Conservation (phyloP, 2,888 invertebrate genomes). For the Pachliopta kotzebuea region DNA sequence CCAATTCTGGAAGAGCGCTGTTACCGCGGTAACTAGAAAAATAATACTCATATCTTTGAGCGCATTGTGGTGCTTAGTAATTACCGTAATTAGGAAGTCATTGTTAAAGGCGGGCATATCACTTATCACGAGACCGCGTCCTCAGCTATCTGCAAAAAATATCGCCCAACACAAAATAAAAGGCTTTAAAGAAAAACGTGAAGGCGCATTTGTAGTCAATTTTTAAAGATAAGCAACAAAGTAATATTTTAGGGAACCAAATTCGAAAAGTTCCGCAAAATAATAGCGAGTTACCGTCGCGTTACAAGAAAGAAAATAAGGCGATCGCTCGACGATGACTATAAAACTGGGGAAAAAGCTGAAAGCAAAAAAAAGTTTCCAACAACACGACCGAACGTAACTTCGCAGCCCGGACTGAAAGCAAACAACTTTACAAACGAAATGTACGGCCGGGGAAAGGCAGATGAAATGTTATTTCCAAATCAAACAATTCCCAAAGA, state of each 20-base stretch:
- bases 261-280: constrained; percentile 27
- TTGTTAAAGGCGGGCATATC: too few species aligned
- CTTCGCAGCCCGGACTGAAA: constrained; percentile 26
- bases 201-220: not conserved
- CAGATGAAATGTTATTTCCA: constrained; percentile 21
- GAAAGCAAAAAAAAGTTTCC: constrained; percentile 26
- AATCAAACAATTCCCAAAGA: constrained; percentile 21
- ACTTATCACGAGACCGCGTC: too few species aligned
- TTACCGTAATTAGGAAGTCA: too few species aligned
- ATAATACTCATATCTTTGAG: too few species aligned
- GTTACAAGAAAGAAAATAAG: constrained; percentile 30
- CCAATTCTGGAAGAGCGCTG: too few species aligned
- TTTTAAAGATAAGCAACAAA: constrained; percentile 17
- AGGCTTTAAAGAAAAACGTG: too few species aligned
- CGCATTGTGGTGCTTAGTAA: too few species aligned
- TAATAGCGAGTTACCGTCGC: constrained; percentile 29
- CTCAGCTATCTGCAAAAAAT: too few species aligned
- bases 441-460: constrained; percentile 18
- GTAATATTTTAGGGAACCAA: constrained; percentile 24
- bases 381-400: constrained; percentile 28
- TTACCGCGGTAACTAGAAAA: too few species aligned
- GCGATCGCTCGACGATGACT: constrained; percentile 27
- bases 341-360: constrained; percentile 26
- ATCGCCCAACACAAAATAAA: not conserved
- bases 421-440: constrained; percentile 26